Percentiles rank a stretch among this genome's conserved stretches.
These are phyloP conservation scores for Cephus pulcher DNA, from an alignment of 2,888 invertebrate species.

Conservation along the genomic window DNA sequence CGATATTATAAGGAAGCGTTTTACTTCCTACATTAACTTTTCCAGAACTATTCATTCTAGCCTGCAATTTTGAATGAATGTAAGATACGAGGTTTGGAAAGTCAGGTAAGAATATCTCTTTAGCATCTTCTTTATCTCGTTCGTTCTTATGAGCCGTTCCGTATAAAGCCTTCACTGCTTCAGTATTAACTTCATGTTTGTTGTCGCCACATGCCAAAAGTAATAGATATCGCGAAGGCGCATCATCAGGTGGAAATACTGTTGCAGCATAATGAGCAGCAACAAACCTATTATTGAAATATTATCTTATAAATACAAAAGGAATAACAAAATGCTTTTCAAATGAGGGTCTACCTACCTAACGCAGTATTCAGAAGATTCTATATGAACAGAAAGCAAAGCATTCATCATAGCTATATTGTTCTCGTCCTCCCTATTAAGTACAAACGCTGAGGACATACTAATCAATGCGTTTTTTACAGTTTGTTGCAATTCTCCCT, in stretches of 20 bases:
- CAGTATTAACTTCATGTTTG: slow-evolving; percentile 80
- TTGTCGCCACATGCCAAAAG: slow-evolving; percentile 86
- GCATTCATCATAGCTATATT: slow-evolving; percentile 71
- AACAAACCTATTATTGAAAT: slow-evolving; percentile 72
- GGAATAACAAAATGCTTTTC: neutral
- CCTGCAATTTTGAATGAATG: slow-evolving; percentile 68
- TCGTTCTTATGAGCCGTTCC: slow-evolving; percentile 70
- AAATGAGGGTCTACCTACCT: slow-evolving; percentile 38
- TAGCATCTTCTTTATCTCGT: slow-evolving; percentile 47
- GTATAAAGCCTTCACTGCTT: slow-evolving; percentile 81
- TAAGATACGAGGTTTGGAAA: slow-evolving; percentile 81
- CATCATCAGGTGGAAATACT: slow-evolving; percentile 85
- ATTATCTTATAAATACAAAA: neutral
- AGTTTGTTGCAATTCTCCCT: slow-evolving; percentile 54
- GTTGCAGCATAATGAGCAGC: slow-evolving; percentile 85
- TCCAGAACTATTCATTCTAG: slow-evolving; percentile 59
- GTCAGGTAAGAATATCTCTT: slow-evolving; percentile 73
- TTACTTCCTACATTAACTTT: slow-evolving; percentile 75
- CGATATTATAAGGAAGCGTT: slow-evolving; percentile 77
- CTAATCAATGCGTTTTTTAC: slow-evolving; percentile 57
- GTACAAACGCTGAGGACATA: slow-evolving; percentile 57
- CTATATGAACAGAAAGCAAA: slow-evolving; percentile 79
- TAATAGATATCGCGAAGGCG: slow-evolving; percentile 84
- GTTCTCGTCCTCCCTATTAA: slow-evolving; percentile 54
- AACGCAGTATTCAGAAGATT: slow-evolving; percentile 77